Conservation (phyloP, 2,888 invertebrate species). For the Yponomeuta sedellus region DNA sequence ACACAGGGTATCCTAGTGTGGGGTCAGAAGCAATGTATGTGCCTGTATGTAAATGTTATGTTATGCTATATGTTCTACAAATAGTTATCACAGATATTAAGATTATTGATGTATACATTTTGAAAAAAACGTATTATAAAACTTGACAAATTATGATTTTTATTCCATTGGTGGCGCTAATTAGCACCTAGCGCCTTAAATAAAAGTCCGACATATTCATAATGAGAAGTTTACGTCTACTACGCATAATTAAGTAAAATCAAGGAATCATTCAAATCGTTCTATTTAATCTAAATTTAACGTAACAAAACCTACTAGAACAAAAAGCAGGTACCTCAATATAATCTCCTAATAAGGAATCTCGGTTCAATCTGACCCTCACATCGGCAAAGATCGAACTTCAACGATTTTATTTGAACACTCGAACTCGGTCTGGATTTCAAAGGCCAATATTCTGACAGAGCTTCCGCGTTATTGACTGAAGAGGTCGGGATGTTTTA, state of each 20-base stretch:
- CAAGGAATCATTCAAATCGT: neutral
- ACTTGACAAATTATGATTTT: no score
- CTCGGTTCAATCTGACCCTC: neutral
- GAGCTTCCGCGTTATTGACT: neutral
- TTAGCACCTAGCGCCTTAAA: no score
- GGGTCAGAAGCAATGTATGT: no score
- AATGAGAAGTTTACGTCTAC: no score
- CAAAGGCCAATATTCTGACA: neutral
- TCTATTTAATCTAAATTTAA: neutral
- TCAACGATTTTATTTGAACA: neutral
- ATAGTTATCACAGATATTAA: no score
- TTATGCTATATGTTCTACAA: no score
- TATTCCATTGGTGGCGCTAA: no score
- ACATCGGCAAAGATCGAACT: neutral
- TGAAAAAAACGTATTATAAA: no score
- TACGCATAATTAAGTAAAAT: neutral
- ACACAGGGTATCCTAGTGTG: no score
- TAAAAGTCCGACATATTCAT: no score
- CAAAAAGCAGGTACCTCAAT: conserved; percentile 21
- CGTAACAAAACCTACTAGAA: neutral
- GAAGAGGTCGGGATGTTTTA: neutral
- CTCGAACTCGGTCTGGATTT: neutral
- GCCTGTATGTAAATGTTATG: no score
- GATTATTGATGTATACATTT: no score
- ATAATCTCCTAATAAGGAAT: neutral